Evolutionary conservation across 2,888 invertebrate species (phyloP).

Genomic region (Endomychus coccineus): DNA sequence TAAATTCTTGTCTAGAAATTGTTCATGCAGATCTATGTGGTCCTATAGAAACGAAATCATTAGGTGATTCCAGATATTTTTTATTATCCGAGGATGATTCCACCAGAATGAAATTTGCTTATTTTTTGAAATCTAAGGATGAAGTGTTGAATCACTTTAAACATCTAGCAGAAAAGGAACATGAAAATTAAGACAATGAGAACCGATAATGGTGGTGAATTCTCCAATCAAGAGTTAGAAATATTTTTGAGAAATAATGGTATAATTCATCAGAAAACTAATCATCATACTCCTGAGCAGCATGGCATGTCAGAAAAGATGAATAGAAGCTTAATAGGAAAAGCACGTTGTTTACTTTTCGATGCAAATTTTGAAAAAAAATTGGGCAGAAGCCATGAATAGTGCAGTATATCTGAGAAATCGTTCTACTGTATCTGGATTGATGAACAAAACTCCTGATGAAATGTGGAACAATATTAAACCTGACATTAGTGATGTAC

Average conservation of each 20-base stretch:
- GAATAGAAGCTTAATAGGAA: constrained; percentile 22
- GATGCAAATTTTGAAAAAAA: constrained; percentile 9
- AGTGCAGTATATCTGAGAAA: constrained; percentile 13
- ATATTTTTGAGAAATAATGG: constrained; percentile 18
- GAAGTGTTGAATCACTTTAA: constrained; percentile 24
- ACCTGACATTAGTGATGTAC: too few relatives aligned
- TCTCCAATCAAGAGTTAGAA: constrained; percentile 14
- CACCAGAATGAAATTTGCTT: constrained; percentile 26
- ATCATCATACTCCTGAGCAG: constrained; percentile 25
- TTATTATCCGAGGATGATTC: constrained; percentile 33
- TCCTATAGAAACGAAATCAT: constrained; percentile 10
- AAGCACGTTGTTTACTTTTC: constrained; percentile 13
- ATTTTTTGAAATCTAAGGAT: constrained; percentile 28
- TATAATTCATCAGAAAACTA: constrained; percentile 25
- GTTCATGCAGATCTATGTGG: constrained; percentile 15
- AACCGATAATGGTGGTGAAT: constrained; percentile 20
- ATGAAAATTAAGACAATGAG: constrained; percentile 27
- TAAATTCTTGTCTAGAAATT: constrained; percentile 12
- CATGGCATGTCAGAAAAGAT: constrained; percentile 22
- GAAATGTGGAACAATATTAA: too few relatives aligned
- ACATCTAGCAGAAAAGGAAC: constrained; percentile 28
- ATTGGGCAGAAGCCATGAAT: constrained; percentile 16
- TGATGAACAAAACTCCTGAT: too few relatives aligned
- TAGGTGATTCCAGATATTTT: constrained; percentile 23
- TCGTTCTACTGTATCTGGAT: constrained; percentile 9